phyloP scores from a whole-genome alignment of 1,140 invertebrate genomes.

The Bombus balteatus region DNA sequence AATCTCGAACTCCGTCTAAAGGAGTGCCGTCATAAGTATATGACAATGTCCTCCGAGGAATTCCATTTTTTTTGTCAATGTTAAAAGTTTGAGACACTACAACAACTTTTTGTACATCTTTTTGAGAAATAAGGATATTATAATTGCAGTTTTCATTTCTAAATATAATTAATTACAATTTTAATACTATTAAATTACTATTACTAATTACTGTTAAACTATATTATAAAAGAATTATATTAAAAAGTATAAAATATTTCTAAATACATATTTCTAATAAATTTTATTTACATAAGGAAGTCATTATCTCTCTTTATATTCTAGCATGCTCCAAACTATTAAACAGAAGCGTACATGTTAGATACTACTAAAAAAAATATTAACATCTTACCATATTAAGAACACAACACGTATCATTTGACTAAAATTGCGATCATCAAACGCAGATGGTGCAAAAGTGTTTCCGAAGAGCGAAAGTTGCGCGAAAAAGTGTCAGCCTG shows the following conservation, averaged over 20 bases:
- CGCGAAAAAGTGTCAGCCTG: constrained; percentile 21
- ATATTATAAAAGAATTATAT: background rate
- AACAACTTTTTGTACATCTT: background rate
- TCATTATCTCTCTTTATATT: background rate
- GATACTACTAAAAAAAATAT: background rate
- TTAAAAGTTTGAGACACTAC: background rate
- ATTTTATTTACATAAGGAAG: too few species aligned
- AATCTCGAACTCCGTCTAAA: background rate
- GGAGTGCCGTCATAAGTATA: background rate
- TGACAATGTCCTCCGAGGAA: background rate
- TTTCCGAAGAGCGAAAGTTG: constrained; percentile 58
- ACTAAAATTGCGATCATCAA: background rate
- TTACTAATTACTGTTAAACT: too few species aligned
- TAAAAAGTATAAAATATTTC: too few species aligned
- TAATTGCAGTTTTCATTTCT: background rate
- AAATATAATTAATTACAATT: background rate
- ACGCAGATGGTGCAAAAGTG: constrained; percentile 14
- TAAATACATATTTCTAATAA: too few species aligned
- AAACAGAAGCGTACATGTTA: background rate
- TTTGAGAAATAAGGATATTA: background rate
- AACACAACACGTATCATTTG: background rate
- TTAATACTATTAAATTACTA: background rate
- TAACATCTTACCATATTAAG: background rate
- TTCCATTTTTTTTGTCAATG: background rate
- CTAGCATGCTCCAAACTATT: background rate